Evolutionary conservation across 2,888 invertebrate genomes (phyloP).

Genomic region (Lissocephala sabroskyi): DNA sequence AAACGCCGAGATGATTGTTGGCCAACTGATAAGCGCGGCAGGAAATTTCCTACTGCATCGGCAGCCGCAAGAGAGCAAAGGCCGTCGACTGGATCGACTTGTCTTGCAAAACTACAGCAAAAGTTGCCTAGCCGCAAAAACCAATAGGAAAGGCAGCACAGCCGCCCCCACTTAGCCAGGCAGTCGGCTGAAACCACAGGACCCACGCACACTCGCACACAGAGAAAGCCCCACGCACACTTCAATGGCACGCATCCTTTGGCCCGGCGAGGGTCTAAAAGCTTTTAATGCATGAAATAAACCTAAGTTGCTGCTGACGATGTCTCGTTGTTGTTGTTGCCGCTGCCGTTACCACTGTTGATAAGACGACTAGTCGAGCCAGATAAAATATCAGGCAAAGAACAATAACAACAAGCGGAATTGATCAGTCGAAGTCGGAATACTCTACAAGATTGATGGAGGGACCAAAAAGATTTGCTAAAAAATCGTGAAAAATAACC

Average conservation of each 20-base stretch:
- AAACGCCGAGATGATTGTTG: slow-evolving; percentile 8
- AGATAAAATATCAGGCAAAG: slow-evolving; percentile 10
- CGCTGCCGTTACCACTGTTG: background rate
- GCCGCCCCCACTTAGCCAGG: slow-evolving; percentile 13
- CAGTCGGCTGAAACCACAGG: background rate
- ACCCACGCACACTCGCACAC: slow-evolving; percentile 7
- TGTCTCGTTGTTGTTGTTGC: background rate
- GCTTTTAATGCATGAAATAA: slow-evolving; percentile 57
- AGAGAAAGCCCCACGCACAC: slow-evolving; percentile 8
- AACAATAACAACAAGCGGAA: slow-evolving; percentile 25
- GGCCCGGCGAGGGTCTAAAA: slow-evolving; percentile 22
- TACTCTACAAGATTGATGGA: no score
- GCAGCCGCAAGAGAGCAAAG: slow-evolving; percentile 12
- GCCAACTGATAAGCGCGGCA: background rate
- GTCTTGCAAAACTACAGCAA: background rate
- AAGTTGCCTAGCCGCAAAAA: slow-evolving; percentile 35
- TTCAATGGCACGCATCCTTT: background rate
- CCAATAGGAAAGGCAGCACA: slow-evolving; percentile 24
- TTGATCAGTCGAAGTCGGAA: slow-evolving; percentile 15
- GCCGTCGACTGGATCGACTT: slow-evolving; percentile 8
- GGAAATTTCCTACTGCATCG: slow-evolving; percentile 1
- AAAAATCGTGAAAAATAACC: no score
- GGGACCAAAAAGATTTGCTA: no score
- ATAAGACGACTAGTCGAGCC: background rate
- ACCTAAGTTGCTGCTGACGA: slow-evolving; percentile 24